Base-by-base conservation (phyloP, 1,140 invertebrate species). In the Heliconius hermathena region DNA sequence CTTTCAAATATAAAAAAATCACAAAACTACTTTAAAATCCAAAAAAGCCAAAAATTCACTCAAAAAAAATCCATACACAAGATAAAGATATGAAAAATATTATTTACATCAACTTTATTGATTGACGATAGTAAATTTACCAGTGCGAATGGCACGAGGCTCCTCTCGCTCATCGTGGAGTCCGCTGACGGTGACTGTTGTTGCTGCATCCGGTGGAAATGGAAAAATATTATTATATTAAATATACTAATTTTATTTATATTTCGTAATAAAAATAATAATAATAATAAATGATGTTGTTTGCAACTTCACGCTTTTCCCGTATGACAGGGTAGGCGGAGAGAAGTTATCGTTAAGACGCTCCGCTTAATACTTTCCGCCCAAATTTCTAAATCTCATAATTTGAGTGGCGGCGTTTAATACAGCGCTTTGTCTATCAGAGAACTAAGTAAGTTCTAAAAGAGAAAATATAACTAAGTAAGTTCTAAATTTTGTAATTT, bases 151-250 rank as follows among this genome's bases (percentile, higher is more conserved):
- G 94, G 94, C 74, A 94, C 91, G 57, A 95, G 89, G 3, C 94
- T 95, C 81, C 94, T 84, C 85, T 95, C 94, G 87, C 94, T 95
- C 94, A 95, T 94, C 16, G 94, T 95, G 1, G 94, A 95, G 85
- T 95, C 94, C 20, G 94, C 94, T n/a, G 94, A 95, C 26, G 94
- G 94, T 13, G 94, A 95, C 75, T 95, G 94, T 77, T 94, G 94
- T 87, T 95, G 94, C 90, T 93, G 90, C 60, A 16, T 82, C 80
- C 87, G 66, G 87, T 89, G 90, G 84, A 90, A 91, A 85, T 22
- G 54, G 54, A 57, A 57, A 57, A 57, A 57, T 22, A 57, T n/a
- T 9, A 9, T 20, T n/a, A n/a, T 54, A n/a, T n/a, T 54, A 54
- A 8, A 54, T 54, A 54, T 46, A 46, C 0, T 46, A 46, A 46